Evolutionary conservation across 1,140 invertebrate species (phyloP), one percentile per base, ranked within the genome.

Genomic region (Calosoma granatense): DNA sequence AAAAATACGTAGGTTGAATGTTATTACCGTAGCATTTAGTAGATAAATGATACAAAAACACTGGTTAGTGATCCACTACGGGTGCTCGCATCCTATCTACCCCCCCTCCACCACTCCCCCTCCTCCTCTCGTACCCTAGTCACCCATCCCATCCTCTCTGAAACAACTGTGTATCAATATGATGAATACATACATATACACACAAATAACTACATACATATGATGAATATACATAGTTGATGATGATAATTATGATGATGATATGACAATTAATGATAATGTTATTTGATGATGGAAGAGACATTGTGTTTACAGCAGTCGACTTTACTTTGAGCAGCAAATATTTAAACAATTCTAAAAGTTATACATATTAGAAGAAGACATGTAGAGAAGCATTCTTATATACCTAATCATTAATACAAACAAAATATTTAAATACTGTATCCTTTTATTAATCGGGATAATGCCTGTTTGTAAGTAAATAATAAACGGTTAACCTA

Each of bases 321-420:
- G 26, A 36, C n/a, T 47, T 47, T 47, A 11, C 41, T 47, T 47
- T 47, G 41, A 47, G 41, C 41, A 36, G n/a, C n/a, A 47, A 47
- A 47, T 47, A 47, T 47, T 47, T 47, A 36, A 47, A 47, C 41
- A 47, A 47, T 47, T 47, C 41, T 47, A 47, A 47, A 47, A 47
- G 41, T 47, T 47, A 47, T 47, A 47, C 41, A 47, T 47, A 47
- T 47, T 47, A 47, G 41, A 47, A 47, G 15, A 47, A 47, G 15
- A 47, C 15, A 47, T 47, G 41, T 47, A 47, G 41, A 47, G 26
- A 47, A 9, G 41, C 41, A 47, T 47, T 47, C 41, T 47, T 47
- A 47, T 47, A 47, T 47, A 47, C 41, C 41, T 47, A 47, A 47
- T 17, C 26, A 6, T n/a, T n/a, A n/a, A n/a, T n/a, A n/a, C n/a